Evolutionary conservation across 2,113 vertebrate species (phyloP), one percentile per base, ranked within the genome.

Genomic region (Gambusia affinis): DNA sequence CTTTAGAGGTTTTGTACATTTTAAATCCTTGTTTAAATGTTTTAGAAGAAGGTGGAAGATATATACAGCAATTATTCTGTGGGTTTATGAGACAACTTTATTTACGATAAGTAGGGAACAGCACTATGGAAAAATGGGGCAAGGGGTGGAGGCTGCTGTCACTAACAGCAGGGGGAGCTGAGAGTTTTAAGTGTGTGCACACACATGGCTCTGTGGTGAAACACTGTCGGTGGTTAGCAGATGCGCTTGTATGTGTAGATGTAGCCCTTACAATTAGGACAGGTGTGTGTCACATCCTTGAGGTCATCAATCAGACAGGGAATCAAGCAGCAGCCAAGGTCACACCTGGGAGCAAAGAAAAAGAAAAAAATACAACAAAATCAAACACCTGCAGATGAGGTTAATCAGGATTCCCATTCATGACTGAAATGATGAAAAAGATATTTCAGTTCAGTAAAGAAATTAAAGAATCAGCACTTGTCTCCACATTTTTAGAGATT

Each of bases 211-310:
- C 73, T 85, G 69, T 80, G 54, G 67, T 78, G 78, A 82, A 75
- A 73, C 76, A 80, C 77, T 71, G 83, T 88, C 88, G 77, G 78
- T 85, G 81, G 92, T 93, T 97, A 99, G 95, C 98, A 99, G 94
- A 97, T 95, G 91, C 97, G 98, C 92, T 98, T 98, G 95, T 98
- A 99, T 51, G 97, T 98, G 93, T 98, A 99, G 92, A 99, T 98
- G 78, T 98, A 97, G 89, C 96, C 97, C 95, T 99, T 99, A 94
- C 98, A 99, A 93, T 96, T 95, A 82, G 98, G 98, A 87, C 98
- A 99, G 28, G 96, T 97, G 92, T 99, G 98, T 0, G 96, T 98
- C 95, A 99, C 98, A 11, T 99, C 98, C 95, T 99, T 99, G 89
- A 99, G 97, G 90, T 99, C 97, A 12, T 99, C 97, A 0, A 99